Conservation (phyloP, 1,140 invertebrate species). For the Cardiocondyla obscurior region DNA sequence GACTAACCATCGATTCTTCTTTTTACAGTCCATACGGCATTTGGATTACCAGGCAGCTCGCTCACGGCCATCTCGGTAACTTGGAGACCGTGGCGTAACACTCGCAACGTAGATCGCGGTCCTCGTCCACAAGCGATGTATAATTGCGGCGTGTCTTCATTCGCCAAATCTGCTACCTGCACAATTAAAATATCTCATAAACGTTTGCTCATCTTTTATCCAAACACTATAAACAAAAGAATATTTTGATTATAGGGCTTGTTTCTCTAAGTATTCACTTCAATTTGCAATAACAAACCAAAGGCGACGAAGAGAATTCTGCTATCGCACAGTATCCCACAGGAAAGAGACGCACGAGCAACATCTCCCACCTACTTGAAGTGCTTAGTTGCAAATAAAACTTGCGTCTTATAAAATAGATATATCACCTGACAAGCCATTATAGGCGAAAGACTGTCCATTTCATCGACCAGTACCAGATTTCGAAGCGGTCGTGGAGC, state of each 20-base stretch:
- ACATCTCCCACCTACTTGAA: conserved; percentile 72
- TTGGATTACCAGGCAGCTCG: conserved; percentile 99
- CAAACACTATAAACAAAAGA: not conserved
- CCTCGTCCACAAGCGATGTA: conserved; percentile 98
- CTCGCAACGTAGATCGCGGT: conserved; percentile 95
- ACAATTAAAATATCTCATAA: conserved; percentile 2
- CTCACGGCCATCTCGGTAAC: conserved; percentile 99
- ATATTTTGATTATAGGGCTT: conserved; percentile 27
- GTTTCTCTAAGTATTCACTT: conserved; percentile 79
- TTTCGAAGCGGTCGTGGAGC: conserved; percentile 97
- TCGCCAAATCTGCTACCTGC: conserved; percentile 92
- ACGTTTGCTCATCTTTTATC: not conserved
- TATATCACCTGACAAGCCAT: conserved; percentile 90
- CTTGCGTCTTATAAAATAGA: not conserved
- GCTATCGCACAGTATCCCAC: conserved; percentile 75
- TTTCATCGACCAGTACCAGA: conserved; percentile 98
- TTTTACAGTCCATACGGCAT: conserved; percentile 99
- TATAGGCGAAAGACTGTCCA: conserved; percentile 98
- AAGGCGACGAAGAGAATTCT: conserved; percentile 80
- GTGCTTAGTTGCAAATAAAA: conserved; percentile 62
- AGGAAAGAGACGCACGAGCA: conserved; percentile 56
- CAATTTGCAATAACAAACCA: conserved; percentile 77
- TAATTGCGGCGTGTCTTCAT: conserved; percentile 99
- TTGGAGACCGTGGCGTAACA: conserved; percentile 98
- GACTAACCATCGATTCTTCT: conserved; percentile 95